A percentile compares a stretch with the other conserved stretches of the same genome.
Conservation (phyloP, 1,140 invertebrate genomes). For the Platyscapa corneri region DNA sequence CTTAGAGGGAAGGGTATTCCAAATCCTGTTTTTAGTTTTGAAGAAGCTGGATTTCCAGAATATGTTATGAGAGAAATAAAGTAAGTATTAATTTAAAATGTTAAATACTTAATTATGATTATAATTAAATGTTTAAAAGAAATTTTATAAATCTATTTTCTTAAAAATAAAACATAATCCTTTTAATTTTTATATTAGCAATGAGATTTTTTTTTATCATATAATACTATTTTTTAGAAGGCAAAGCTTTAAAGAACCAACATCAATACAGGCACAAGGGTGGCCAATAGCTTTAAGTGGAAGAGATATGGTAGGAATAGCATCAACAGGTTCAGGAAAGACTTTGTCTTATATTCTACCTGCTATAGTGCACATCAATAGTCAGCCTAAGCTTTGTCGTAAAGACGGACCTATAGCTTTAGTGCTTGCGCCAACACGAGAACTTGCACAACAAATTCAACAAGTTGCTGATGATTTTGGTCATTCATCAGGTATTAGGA, state of each 20-base stretch:
- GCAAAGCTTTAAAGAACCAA: slow-evolving; percentile 89
- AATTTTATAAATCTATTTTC: neutral
- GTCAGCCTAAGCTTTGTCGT: slow-evolving; percentile 87
- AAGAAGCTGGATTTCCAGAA: slow-evolving; percentile 88
- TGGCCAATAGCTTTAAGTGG: slow-evolving; percentile 96
- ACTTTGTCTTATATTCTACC: slow-evolving; percentile 89
- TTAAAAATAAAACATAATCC: neutral
- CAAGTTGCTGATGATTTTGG: slow-evolving; percentile 96
- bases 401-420: slow-evolving; percentile 94
- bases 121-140: neutral
- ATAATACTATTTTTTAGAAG: slow-evolving; percentile 74
- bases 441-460: slow-evolving; percentile 97
- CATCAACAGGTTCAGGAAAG: slow-evolving; percentile 96
- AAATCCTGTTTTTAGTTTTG: slow-evolving; percentile 88
- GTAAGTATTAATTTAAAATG: slow-evolving; percentile 57
- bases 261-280: slow-evolving; percentile 91
- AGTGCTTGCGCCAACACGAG: slow-evolving; percentile 94
- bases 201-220: neutral
- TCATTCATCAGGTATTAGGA: slow-evolving; percentile 87
- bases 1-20: slow-evolving; percentile 85
- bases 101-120: neutral
- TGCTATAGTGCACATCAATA: slow-evolving; percentile 94
- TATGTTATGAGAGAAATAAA: slow-evolving; percentile 84
- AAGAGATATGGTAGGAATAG: slow-evolving; percentile 95
- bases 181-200: neutral